Percentiles rank a stretch among this genome's conserved stretches.
Conservation (phyloP, 2,888 invertebrate genomes). For the Acronicta leporina region DNA sequence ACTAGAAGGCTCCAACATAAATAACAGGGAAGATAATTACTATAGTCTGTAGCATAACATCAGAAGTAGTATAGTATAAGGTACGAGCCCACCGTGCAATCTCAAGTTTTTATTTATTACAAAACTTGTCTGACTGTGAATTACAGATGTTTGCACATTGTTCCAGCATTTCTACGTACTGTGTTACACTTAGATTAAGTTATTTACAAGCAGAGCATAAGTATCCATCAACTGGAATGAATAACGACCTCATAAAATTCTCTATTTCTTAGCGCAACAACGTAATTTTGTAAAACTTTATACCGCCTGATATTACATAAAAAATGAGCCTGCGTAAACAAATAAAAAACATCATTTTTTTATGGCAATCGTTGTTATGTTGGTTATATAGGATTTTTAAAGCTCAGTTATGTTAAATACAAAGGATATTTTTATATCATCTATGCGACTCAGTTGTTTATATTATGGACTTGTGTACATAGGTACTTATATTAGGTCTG, state of each 20-base stretch:
- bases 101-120: slow-evolving; percentile 55
- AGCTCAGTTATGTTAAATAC: slow-evolving; percentile 27
- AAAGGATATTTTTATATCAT: not conserved
- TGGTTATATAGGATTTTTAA: slow-evolving; percentile 31
- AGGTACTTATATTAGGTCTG: too few relatives aligned
- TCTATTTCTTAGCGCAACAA: slow-evolving; percentile 19
- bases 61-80: slow-evolving; percentile 13
- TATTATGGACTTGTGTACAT: too few relatives aligned
- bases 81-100: slow-evolving; percentile 7
- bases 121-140: slow-evolving; percentile 42
- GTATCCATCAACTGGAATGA: slow-evolving; percentile 34
- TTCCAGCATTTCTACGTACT: slow-evolving; percentile 23
- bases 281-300: slow-evolving; percentile 41
- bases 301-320: slow-evolving; percentile 41
- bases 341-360: slow-evolving; percentile 49
- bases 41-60: slow-evolving; percentile 23
- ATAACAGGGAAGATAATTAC: slow-evolving; percentile 27
- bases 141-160: slow-evolving; percentile 46
- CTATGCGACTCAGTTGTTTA: too few relatives aligned
- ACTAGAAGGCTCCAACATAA: slow-evolving; percentile 1
- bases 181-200: slow-evolving; percentile 20
- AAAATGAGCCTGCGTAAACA: slow-evolving; percentile 37
- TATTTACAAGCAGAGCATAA: slow-evolving; percentile 15
- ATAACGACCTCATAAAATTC: slow-evolving; percentile 36
- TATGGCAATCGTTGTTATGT: slow-evolving; percentile 24